Percentiles rank a stretch among this genome's conserved stretches.
Conservation (phyloP, 2,113 vertebrate species). For the Hippocampus comes region DNA sequence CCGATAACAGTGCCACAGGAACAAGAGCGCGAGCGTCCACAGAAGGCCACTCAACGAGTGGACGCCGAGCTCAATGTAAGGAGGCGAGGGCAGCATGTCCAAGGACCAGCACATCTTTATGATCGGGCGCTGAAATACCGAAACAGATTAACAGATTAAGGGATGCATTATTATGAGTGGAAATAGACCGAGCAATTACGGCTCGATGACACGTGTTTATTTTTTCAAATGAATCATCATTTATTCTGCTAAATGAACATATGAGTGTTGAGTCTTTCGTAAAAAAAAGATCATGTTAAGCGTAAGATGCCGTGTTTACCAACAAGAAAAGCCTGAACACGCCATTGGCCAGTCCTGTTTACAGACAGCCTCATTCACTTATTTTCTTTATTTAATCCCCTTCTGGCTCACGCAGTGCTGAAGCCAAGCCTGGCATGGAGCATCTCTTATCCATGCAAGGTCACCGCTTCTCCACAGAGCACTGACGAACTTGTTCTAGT, state of each 20-base stretch:
- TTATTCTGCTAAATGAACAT: background rate
- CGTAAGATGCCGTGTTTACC: background rate
- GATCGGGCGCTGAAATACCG: slow-evolving; percentile 19
- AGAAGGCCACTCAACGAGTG: slow-evolving; percentile 77
- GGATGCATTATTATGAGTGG: background rate
- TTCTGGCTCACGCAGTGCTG: slow-evolving; percentile 3
- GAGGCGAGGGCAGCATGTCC: slow-evolving; percentile 67
- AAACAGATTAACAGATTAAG: slow-evolving; percentile 21
- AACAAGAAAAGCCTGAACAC: background rate
- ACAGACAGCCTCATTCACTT: slow-evolving; percentile 16
- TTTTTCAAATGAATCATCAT: no score
- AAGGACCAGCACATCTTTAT: slow-evolving; percentile 71
- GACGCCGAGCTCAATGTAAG: slow-evolving; percentile 67
- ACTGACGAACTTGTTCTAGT: slow-evolving; percentile 22
- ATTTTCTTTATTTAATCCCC: slow-evolving; percentile 27
- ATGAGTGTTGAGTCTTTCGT: background rate
- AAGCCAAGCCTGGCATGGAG: slow-evolving; percentile 19
- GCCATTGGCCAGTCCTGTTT: slow-evolving; percentile 1
- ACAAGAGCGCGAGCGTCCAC: slow-evolving; percentile 79
- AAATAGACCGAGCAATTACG: background rate
- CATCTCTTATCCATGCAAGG: slow-evolving; percentile 5
- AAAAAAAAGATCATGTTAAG: background rate
- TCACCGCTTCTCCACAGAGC: slow-evolving; percentile 5
- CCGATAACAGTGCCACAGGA: slow-evolving; percentile 87
- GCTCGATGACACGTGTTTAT: no score